Conservation (phyloP, 2,113 vertebrate species). For the Cyprinodon variegatus region DNA sequence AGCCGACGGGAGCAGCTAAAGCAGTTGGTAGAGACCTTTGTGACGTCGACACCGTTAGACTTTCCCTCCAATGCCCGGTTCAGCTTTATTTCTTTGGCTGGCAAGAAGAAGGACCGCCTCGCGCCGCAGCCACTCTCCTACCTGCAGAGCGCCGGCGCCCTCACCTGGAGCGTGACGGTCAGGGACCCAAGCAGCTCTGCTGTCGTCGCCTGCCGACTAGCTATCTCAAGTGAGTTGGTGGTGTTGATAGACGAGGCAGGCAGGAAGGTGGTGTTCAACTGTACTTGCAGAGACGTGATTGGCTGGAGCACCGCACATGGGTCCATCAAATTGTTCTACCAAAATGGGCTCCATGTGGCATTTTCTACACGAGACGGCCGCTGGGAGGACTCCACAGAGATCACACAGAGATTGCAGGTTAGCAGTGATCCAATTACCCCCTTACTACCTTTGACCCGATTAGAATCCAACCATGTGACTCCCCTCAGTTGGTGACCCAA, state of each 20-base stretch:
- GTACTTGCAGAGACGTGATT: conserved; percentile 22
- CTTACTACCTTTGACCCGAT: neutral
- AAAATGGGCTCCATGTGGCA: neutral
- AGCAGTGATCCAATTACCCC: neutral
- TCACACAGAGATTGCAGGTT: conserved; percentile 16
- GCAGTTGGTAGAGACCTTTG: conserved; percentile 9
- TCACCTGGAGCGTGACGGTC: conserved; percentile 16
- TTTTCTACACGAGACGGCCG: neutral
- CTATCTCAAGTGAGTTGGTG: conserved; percentile 3
- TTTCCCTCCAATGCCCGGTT: neutral
- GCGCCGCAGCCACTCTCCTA: neutral
- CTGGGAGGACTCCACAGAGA: conserved; percentile 11
- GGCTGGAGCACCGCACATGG: conserved; percentile 12
- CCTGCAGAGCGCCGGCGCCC: conserved; percentile 8
- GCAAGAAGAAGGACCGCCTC: conserved; percentile 3
- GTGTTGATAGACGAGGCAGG: conserved; percentile 16
- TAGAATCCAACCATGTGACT: neutral
- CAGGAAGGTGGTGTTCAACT: conserved; percentile 15
- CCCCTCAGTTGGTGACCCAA: conserved; percentile 13
- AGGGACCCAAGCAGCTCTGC: neutral
- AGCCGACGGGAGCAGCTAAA: conserved; percentile 2
- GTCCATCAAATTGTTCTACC: conserved; percentile 13
- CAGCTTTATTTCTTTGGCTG: conserved; percentile 12
- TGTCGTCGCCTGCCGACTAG: neutral
- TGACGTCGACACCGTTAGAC: neutral